Conservation (phyloP, 2,888 invertebrate species). For the Parelbella ahira region DNA sequence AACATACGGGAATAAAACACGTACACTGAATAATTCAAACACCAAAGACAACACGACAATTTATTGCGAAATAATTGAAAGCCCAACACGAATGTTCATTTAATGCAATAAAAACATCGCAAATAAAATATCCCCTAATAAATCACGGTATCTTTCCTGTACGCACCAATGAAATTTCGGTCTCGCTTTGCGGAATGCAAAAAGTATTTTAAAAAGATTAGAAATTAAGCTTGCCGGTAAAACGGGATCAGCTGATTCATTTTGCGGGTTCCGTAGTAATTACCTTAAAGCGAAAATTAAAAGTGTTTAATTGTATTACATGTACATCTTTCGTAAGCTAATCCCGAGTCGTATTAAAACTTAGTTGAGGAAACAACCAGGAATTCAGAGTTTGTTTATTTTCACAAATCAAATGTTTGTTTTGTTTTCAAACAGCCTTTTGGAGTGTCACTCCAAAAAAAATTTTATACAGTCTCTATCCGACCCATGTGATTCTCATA, state of each 20-base stretch:
- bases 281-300: no score
- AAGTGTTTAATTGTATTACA: no score
- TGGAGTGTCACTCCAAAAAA: no score
- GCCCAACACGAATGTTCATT: background rate
- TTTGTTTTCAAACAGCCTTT: no score
- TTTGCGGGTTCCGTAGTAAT: background rate
- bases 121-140: slow-evolving; percentile 7
- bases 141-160: slow-evolving; percentile 12
- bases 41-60: background rate
- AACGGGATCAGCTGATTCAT: background rate
- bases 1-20: slow-evolving; percentile 2
- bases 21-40: slow-evolving; percentile 8
- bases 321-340: no score
- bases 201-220: slow-evolving; percentile 3
- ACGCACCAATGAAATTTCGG: slow-evolving; percentile 3
- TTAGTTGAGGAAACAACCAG: no score
- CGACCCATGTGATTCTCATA: no score
- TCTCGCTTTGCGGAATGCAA: slow-evolving; percentile 14
- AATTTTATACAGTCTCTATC: no score
- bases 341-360: no score
- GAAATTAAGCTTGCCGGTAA: background rate
- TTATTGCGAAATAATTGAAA: slow-evolving; percentile 13
- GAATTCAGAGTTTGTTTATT: no score
- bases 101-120: slow-evolving; percentile 9
- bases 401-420: no score